Conservation (phyloP, 2,113 vertebrate genomes). For the Condylura cristata region DNA sequence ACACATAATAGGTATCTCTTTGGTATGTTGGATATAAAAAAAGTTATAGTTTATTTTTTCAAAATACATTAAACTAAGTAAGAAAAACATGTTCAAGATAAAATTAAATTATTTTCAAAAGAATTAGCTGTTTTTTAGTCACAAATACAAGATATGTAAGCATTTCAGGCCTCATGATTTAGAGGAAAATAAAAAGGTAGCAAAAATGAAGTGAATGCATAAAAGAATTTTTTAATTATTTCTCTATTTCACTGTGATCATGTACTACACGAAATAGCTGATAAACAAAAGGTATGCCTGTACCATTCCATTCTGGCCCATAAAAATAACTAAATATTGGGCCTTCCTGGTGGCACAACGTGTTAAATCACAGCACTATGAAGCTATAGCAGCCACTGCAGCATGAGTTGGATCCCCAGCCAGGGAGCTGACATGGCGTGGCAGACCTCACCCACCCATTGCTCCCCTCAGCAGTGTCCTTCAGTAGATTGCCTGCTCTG, state of each 20-base stretch:
- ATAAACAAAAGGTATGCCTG: slow-evolving; percentile 17
- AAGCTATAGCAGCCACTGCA: too few species aligned
- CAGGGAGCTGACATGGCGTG: too few species aligned
- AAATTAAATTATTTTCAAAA: slow-evolving; percentile 64
- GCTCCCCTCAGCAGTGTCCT: too few species aligned
- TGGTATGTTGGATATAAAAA: slow-evolving; percentile 80
- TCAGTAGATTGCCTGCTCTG: too few species aligned
- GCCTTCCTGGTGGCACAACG: too few species aligned
- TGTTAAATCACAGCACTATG: too few species aligned
- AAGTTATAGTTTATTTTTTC: slow-evolving; percentile 75
- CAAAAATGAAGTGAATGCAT: slow-evolving; percentile 38
- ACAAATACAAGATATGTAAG: slow-evolving; percentile 37
- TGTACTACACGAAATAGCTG: slow-evolving; percentile 70
- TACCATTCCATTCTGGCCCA: background rate
- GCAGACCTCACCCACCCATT: too few species aligned
- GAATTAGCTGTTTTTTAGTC: slow-evolving; percentile 68
- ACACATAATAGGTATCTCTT: slow-evolving; percentile 76
- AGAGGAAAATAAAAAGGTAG: slow-evolving; percentile 41
- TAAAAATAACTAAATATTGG: slow-evolving; percentile 45
- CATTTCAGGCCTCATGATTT: slow-evolving; percentile 28
- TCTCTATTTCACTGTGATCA: slow-evolving; percentile 70
- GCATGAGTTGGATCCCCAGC: too few species aligned
- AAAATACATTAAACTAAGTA: slow-evolving; percentile 72
- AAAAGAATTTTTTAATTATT: slow-evolving; percentile 47
- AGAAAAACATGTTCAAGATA: slow-evolving; percentile 67